A percentile compares a stretch with the other conserved stretches of the same genome.
Conservation (phyloP, 1,140 invertebrate genomes). For the Aphaenogaster floridana region DNA sequence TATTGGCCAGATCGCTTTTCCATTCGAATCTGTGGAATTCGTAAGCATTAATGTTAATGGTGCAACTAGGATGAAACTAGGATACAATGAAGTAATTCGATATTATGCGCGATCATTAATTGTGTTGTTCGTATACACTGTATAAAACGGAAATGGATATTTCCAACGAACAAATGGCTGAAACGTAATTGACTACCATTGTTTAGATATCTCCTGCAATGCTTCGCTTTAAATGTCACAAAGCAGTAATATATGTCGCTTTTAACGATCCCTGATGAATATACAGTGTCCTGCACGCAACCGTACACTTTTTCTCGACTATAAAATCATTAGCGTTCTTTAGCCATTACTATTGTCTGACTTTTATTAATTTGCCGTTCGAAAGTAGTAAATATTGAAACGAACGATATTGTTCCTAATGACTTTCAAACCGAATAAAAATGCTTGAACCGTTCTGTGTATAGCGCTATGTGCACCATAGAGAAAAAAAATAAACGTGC, state of each 20-base stretch:
- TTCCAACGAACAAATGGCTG: constrained; percentile 32
- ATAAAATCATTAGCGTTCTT: neutral
- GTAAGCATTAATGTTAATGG: neutral
- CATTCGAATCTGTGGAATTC: neutral
- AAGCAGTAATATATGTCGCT: constrained; percentile 32
- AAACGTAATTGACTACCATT: constrained; percentile 57
- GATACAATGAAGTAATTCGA: constrained; percentile 50
- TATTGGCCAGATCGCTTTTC: neutral
- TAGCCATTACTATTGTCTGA: neutral
- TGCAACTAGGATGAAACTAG: constrained; percentile 30
- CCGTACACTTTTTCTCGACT: neutral
- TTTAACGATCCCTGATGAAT: constrained; percentile 42
- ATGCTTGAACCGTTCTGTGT: neutral
- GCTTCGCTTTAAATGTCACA: constrained; percentile 50
- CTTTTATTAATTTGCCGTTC: neutral
- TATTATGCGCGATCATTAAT: constrained; percentile 58
- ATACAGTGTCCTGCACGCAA: neutral
- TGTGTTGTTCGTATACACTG: constrained; percentile 35
- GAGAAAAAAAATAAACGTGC: constrained; percentile 18
- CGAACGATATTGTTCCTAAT: neutral
- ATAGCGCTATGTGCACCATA: too few species aligned
- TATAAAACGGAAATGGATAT: constrained; percentile 59
- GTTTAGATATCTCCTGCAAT: constrained; percentile 50
- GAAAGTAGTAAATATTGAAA: neutral
- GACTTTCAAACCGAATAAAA: neutral